Evolutionary conservation across 1,140 invertebrate genomes (phyloP).

Genomic region (Trachymyrmex septentrionalis): DNA sequence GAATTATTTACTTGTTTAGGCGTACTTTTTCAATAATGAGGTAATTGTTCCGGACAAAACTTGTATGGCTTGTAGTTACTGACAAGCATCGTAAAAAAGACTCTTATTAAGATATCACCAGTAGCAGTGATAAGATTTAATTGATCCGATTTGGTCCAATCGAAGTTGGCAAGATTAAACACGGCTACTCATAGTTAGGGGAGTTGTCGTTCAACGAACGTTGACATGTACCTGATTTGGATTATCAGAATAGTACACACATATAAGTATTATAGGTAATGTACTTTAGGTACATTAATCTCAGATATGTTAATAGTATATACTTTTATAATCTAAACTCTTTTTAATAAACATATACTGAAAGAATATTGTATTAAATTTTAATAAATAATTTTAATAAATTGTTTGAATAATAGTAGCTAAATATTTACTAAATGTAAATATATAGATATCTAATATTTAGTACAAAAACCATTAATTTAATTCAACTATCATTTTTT

Average conservation of each 20-base stretch:
- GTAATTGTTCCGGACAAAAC: slow-evolving; percentile 9
- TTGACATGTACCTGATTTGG: neutral
- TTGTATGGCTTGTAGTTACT: neutral
- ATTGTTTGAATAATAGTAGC: too few species aligned
- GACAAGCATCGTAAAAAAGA: neutral
- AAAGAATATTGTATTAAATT: too few species aligned
- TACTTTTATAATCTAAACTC: neutral
- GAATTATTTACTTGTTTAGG: neutral
- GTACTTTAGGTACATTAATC: neutral
- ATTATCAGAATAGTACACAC: neutral
- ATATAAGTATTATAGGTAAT: too few species aligned
- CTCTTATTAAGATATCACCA: slow-evolving; percentile 10
- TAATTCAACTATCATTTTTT: too few species aligned
- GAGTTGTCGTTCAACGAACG: neutral
- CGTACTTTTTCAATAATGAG: neutral
- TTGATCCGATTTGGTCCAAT: slow-evolving; percentile 18
- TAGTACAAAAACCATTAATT: too few species aligned
- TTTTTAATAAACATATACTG: neutral
- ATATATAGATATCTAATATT: too few species aligned
- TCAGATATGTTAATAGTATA: neutral
- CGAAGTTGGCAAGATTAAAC: slow-evolving; percentile 27
- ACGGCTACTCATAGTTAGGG: neutral
- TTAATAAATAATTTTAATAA: too few species aligned
- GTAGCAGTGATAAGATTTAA: slow-evolving; percentile 13
- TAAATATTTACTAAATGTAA: too few species aligned